Evolutionary conservation across 1,140 invertebrate genomes (phyloP).

Genomic region (Euschistus heros): DNA sequence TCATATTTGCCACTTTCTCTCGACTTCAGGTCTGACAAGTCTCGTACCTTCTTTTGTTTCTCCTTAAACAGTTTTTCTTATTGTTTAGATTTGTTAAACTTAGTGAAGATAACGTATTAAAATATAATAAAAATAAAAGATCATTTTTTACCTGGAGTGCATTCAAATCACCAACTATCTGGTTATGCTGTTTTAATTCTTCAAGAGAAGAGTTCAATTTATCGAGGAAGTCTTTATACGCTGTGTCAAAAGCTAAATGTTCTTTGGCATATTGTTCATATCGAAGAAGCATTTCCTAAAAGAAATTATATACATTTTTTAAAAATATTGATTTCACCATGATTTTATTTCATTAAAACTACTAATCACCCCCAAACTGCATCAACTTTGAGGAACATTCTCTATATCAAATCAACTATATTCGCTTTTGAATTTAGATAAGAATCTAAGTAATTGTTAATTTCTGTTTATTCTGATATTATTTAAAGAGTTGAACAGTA

Average conservation of each 20-base stretch:
- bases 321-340: too few relatives aligned
- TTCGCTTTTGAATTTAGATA: too few relatives aligned
- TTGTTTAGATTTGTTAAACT: background rate
- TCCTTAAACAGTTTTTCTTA: slow-evolving; percentile 41
- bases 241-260: slow-evolving; percentile 69
- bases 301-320: background rate
- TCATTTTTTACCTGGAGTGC: slow-evolving; percentile 49
- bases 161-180: slow-evolving; percentile 76
- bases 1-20: slow-evolving; percentile 76
- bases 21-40: slow-evolving; percentile 67
- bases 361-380: too few relatives aligned
- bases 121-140: background rate
- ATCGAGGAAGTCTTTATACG: slow-evolving; percentile 60
- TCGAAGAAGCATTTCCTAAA: slow-evolving; percentile 53
- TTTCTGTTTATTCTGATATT: too few relatives aligned
- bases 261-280: slow-evolving; percentile 79
- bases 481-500: too few relatives aligned
- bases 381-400: too few relatives aligned
- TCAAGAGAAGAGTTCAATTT: slow-evolving; percentile 60
- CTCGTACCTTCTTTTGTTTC: slow-evolving; percentile 69
- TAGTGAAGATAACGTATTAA: background rate
- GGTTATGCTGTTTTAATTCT: slow-evolving; percentile 64
- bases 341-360: too few relatives aligned
- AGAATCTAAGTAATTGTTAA: too few relatives aligned
- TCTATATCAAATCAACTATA: too few relatives aligned